phyloP scores from a whole-genome alignment of 2,888 invertebrate genomes.

The Microplitis deprimator region DNA sequence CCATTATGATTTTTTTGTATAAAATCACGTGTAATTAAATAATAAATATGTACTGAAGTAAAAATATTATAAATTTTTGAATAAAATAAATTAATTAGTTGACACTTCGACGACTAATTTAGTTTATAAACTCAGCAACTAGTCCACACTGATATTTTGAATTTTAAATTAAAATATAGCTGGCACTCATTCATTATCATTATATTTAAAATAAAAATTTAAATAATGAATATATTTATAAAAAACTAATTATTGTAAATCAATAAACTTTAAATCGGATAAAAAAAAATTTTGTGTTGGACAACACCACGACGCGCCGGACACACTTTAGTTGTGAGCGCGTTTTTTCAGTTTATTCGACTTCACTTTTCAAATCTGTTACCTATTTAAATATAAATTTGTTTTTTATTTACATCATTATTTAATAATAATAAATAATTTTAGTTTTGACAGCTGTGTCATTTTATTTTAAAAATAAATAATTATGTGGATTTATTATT shows the following conservation, averaged over 20 bases:
- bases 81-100: too few relatives aligned
- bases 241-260: neutral
- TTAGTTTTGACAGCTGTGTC: neutral
- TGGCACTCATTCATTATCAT: neutral
- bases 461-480: neutral
- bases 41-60: constrained; percentile 16
- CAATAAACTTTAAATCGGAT: neutral
- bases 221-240: neutral
- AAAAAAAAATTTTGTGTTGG: constrained; percentile 18
- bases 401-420: neutral
- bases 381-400: neutral
- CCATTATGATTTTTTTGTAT: constrained; percentile 30
- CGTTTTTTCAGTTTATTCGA: constrained; percentile 33
- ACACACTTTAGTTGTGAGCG: constrained; percentile 31
- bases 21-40: neutral
- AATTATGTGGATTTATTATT: neutral
- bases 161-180: neutral
- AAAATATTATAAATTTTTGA: too few relatives aligned
- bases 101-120: neutral
- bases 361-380: neutral
- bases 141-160: neutral
- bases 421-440: neutral
- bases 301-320: constrained; percentile 42
- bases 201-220: neutral
- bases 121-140: neutral